Evolutionary conservation across 2,113 vertebrate species (phyloP).

Genomic region (Python bivittatus): DNA sequence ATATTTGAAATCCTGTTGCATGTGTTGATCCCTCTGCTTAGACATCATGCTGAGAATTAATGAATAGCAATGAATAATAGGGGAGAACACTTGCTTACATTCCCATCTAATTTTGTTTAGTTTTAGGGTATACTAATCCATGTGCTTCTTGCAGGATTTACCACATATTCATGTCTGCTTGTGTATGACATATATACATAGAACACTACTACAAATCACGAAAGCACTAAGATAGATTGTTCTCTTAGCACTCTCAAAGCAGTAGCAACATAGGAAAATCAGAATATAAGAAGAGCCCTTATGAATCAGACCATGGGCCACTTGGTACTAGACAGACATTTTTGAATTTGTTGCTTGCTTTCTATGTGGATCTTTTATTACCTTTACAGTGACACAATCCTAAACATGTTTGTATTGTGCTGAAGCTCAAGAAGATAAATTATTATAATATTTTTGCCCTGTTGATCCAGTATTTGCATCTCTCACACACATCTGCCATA

Average conservation of each 20-base stretch:
- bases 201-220: not conserved
- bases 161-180: not conserved
- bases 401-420: not conserved
- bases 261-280: not conserved
- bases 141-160: not conserved
- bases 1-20: slow-evolving; percentile 16
- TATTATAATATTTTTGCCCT: not conserved
- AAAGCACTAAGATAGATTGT: not conserved
- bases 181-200: not conserved
- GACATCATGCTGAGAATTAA: not conserved
- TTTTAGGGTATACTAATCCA: slow-evolving; percentile 5
- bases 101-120: slow-evolving; percentile 17
- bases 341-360: not conserved
- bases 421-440: not conserved
- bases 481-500: not conserved
- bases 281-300: not conserved
- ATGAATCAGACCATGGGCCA: not conserved
- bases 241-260: not conserved
- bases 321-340: not conserved
- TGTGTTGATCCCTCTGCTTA: slow-evolving; percentile 7
- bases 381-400: not conserved
- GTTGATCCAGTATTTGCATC: not conserved
- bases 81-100: not conserved
- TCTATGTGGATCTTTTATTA: not conserved
- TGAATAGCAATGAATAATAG: not conserved